These are phyloP conservation scores for Xanthia togata DNA, from an alignment of 2,888 invertebrate genomes.

Conservation along the genomic window DNA sequence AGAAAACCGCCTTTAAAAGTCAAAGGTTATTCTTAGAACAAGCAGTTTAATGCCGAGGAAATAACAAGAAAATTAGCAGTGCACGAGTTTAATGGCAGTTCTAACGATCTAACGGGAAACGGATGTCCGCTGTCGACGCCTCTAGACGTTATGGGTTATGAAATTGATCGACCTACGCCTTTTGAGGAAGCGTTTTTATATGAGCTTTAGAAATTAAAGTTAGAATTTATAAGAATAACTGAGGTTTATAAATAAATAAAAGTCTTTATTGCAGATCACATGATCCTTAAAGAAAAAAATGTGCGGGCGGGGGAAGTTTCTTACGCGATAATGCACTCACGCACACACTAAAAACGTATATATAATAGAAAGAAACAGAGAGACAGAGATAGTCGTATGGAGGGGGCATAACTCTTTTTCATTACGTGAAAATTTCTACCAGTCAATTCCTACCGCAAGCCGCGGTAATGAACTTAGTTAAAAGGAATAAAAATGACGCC, in stretches of 20 bases:
- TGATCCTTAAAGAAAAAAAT: not conserved
- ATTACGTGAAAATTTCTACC: too few relatives aligned
- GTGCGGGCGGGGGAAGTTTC: too few relatives aligned
- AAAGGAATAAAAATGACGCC: not conserved
- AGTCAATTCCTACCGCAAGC: too few relatives aligned
- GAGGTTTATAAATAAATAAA: not conserved
- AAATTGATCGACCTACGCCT: constrained; percentile 28
- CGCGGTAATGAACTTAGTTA: not conserved
- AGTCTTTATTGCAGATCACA: not conserved
- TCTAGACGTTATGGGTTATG: constrained; percentile 9
- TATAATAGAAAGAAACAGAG: too few relatives aligned
- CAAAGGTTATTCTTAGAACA: constrained; percentile 21
- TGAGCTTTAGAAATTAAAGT: not conserved
- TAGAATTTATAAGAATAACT: not conserved
- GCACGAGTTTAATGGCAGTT: constrained; percentile 45
- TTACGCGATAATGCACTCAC: too few relatives aligned
- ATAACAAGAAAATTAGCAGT: constrained; percentile 47
- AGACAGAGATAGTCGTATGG: too few relatives aligned
- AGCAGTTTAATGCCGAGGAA: constrained; percentile 10
- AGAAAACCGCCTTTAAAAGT: not conserved
- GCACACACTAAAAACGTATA: too few relatives aligned
- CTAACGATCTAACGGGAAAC: constrained; percentile 29
- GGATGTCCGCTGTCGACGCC: constrained; percentile 28
- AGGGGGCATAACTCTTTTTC: too few relatives aligned
- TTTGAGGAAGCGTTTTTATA: not conserved